Percentiles rank a stretch among this genome's conserved stretches.
Evolutionary conservation across 1,140 invertebrate species (phyloP).

Genomic region (Gryllus bimaculatus): DNA sequence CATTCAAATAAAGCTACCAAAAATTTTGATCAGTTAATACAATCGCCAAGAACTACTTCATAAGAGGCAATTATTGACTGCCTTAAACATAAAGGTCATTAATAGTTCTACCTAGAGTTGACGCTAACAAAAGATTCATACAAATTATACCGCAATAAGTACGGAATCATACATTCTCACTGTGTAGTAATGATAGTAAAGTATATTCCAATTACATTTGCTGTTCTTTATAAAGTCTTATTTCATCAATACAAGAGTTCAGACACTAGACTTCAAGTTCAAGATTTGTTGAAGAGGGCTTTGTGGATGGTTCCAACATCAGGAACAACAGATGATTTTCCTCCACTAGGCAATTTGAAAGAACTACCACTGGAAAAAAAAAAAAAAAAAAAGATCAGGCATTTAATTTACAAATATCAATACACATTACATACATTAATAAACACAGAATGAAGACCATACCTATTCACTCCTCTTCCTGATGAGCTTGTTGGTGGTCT

Average conservation of each 20-base stretch:
- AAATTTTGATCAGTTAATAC: too few relatives aligned
- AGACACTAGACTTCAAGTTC: not conserved
- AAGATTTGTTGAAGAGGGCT: constrained; percentile 25
- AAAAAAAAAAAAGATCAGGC: too few relatives aligned
- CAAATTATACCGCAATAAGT: too few relatives aligned
- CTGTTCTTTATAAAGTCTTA: not conserved
- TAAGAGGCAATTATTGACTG: too few relatives aligned
- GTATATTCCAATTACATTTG: too few relatives aligned
- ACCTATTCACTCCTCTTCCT: not conserved
- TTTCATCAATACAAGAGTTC: not conserved
- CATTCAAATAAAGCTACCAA: too few relatives aligned
- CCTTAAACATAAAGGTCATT: too few relatives aligned
- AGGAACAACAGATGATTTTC: constrained; percentile 24
- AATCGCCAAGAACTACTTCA: too few relatives aligned
- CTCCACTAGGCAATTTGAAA: constrained; percentile 21
- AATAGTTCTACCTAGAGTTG: too few relatives aligned
- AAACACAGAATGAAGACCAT: not conserved
- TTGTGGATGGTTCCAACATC: constrained; percentile 27
- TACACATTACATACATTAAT: not conserved
- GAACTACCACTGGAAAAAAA: constrained; percentile 8
- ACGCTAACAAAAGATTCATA: too few relatives aligned
- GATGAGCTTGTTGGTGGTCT: constrained; percentile 36
- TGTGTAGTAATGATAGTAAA: too few relatives aligned
- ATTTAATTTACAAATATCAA: not conserved
- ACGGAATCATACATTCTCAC: too few relatives aligned